Evolutionary conservation across 2,888 invertebrate genomes (phyloP).

Genomic region (Cerceris rybyensis): DNA sequence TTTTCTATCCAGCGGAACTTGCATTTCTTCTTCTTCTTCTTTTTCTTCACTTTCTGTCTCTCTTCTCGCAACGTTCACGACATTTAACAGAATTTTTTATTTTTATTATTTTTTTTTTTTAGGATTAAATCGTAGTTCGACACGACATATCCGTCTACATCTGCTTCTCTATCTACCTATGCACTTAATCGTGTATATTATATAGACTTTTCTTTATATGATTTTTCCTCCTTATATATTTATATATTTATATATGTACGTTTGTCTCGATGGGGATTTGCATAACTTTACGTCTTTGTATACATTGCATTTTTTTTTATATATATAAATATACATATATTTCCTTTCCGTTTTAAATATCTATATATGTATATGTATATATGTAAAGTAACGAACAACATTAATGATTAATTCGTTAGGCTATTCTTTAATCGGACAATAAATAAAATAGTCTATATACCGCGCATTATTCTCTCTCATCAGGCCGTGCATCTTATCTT

Average conservation of each 20-base stretch:
- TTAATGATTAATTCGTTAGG: slow-evolving; percentile 75
- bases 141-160: slow-evolving; percentile 37
- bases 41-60: not conserved
- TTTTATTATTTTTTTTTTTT: not conserved
- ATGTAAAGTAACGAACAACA: slow-evolving; percentile 77
- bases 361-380: slow-evolving; percentile 53
- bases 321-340: slow-evolving; percentile 44
- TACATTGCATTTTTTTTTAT: slow-evolving; percentile 51
- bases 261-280: slow-evolving; percentile 51
- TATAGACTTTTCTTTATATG: slow-evolving; percentile 48
- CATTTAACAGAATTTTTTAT: slow-evolving; percentile 5
- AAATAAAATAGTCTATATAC: slow-evolving; percentile 76
- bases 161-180: slow-evolving; percentile 44
- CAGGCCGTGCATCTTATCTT: slow-evolving; percentile 45
- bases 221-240: slow-evolving; percentile 34
- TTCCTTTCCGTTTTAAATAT: slow-evolving; percentile 53
- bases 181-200: slow-evolving; percentile 32
- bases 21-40: slow-evolving; percentile 10
- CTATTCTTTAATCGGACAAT: slow-evolving; percentile 76
- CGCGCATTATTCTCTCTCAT: slow-evolving; percentile 36
- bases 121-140: slow-evolving; percentile 36
- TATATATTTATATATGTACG: slow-evolving; percentile 53
- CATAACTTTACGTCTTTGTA: slow-evolving; percentile 52
- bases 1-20: slow-evolving; percentile 3
- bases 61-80: slow-evolving; percentile 25